Conservation (phyloP, 2,888 invertebrate genomes). For the Ryuthela nishihirai region DNA sequence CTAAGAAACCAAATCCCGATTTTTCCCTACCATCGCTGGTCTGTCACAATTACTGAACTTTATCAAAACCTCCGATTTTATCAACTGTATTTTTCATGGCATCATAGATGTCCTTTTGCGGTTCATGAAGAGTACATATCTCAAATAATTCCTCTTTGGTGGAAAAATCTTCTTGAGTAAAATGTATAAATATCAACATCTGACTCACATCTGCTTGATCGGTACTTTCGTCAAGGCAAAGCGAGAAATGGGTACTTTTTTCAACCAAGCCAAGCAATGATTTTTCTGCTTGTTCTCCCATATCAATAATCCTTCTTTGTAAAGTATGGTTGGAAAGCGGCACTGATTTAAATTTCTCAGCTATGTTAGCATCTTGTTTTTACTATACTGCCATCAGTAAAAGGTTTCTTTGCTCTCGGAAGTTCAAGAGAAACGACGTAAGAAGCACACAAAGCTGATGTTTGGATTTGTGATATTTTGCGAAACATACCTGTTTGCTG, state of each 20-base stretch:
- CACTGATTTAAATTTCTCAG: too few species aligned
- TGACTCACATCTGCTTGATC: background rate
- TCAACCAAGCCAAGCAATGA: background rate
- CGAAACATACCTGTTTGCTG: too few species aligned
- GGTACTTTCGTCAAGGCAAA: constrained; percentile 2
- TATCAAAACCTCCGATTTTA: background rate
- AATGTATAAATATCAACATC: background rate
- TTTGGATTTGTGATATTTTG: too few species aligned
- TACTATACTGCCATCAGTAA: background rate
- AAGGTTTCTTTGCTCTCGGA: too few species aligned
- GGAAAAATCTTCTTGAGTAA: background rate
- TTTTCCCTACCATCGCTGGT: background rate
- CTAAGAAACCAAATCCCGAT: background rate
- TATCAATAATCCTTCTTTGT: background rate
- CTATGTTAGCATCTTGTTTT: too few species aligned
- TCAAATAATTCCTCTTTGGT: background rate
- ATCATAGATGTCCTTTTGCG: background rate
- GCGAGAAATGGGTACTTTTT: constrained; percentile 3
- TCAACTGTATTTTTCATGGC: background rate
- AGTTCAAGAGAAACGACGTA: too few species aligned
- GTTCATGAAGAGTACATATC: background rate
- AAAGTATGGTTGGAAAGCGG: background rate
- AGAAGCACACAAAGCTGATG: too few species aligned
- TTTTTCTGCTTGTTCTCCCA: background rate
- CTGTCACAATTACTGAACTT: background rate